phyloP scores from a whole-genome alignment of 1,140 invertebrate genomes.

The Listronotus oregonensis region DNA sequence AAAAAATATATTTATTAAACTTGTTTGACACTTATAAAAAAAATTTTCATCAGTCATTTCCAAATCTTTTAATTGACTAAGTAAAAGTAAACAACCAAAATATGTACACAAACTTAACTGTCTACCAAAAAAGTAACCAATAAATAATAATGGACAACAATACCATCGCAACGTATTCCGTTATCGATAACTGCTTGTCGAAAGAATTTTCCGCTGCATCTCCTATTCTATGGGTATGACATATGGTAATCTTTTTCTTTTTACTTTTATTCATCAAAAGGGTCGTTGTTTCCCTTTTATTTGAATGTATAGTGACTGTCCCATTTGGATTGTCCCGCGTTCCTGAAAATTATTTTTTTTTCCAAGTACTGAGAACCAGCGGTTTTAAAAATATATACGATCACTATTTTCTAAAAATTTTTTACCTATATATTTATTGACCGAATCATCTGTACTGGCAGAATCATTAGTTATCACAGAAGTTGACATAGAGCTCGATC shows the following conservation, averaged over 20 bases:
- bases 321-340: slow-evolving; percentile 20
- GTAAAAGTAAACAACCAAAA: too few relatives aligned
- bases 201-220: not conserved
- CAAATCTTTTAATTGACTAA: too few relatives aligned
- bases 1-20: too few relatives aligned
- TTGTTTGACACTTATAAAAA: too few relatives aligned
- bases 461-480: slow-evolving; percentile 4
- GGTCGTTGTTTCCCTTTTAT: slow-evolving; percentile 54
- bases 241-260: slow-evolving; percentile 60
- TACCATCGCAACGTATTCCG: slow-evolving; percentile 47
- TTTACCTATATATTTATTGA: slow-evolving; percentile 13
- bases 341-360: slow-evolving; percentile 1
- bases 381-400: too few relatives aligned
- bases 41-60: too few relatives aligned
- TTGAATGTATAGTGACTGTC: slow-evolving; percentile 39
- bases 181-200: slow-evolving; percentile 24
- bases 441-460: slow-evolving; percentile 2
- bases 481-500: not conserved
- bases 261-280: slow-evolving; percentile 48
- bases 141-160: slow-evolving; percentile 38
- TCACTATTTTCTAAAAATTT: not conserved
- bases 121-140: slow-evolving; percentile 57
- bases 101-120: slow-evolving; percentile 51
- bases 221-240: slow-evolving; percentile 39
- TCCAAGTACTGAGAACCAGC: too few relatives aligned